These are phyloP conservation scores for Mormyrus lacerda DNA, from an alignment of 2,113 vertebrate genomes.

Conservation along the genomic window DNA sequence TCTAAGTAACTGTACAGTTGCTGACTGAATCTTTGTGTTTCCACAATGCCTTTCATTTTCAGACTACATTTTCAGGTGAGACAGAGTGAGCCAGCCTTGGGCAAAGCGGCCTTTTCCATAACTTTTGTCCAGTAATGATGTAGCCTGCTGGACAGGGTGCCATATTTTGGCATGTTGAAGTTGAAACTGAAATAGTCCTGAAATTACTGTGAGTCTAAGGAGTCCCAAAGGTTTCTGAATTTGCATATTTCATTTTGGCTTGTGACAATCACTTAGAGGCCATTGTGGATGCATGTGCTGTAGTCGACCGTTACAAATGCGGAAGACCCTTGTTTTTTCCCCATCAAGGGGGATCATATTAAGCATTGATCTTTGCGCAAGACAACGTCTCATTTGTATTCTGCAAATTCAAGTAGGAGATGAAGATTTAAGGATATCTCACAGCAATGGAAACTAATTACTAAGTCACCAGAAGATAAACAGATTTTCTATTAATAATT, in stretches of 20 bases:
- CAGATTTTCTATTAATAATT: conserved; percentile 28
- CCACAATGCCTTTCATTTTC: neutral
- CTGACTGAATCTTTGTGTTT: neutral
- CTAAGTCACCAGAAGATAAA: conserved; percentile 27
- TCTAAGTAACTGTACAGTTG: neutral
- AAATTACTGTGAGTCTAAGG: neutral
- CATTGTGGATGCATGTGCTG: neutral
- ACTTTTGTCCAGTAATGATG: neutral
- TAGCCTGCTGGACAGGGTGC: neutral
- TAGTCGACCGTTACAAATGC: neutral
- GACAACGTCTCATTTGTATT: conserved; percentile 28
- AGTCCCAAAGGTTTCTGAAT: neutral
- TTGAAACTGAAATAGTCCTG: neutral
- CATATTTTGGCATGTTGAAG: neutral
- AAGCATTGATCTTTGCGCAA: conserved; percentile 25
- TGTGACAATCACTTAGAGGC: neutral
- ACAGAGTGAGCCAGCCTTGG: neutral
- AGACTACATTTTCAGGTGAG: neutral
- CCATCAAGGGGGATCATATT: conserved; percentile 6
- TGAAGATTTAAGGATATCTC: conserved; percentile 25
- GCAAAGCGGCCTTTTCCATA: neutral
- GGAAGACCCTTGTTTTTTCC: neutral
- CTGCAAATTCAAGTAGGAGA: conserved; percentile 17
- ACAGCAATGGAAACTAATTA: conserved; percentile 24
- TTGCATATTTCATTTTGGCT: neutral